A percentile compares a stretch with the other conserved stretches of the same genome.
phyloP scores from a whole-genome alignment of 2,113 vertebrate genomes.

The Centropus bengalensis region DNA sequence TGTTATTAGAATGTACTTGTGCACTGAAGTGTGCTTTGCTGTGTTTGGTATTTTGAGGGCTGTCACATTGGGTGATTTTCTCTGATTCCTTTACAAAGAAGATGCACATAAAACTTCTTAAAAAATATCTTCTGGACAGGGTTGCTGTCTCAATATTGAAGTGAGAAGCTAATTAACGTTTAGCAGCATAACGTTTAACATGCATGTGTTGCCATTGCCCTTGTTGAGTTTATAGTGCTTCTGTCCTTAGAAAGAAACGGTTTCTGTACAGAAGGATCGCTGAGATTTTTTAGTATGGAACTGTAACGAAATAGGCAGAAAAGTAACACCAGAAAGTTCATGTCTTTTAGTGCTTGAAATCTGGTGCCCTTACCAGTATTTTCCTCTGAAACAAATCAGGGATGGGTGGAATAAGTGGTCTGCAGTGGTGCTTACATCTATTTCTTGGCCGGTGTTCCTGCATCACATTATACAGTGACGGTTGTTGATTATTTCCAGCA shows the following conservation, averaged over 20 bases:
- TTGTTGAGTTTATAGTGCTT: neutral
- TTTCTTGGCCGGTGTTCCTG: neutral
- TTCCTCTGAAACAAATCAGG: neutral
- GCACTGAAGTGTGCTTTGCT: neutral
- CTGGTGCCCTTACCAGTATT: neutral
- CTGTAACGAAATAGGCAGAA: neutral
- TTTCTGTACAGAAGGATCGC: neutral
- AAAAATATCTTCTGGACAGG: neutral
- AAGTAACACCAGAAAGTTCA: neutral
- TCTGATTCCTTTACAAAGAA: neutral
- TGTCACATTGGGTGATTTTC: neutral
- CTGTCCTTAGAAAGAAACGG: neutral
- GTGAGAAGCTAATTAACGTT: neutral
- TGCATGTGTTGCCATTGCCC: accelerated
- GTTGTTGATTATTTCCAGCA: neutral
- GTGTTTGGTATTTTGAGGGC: neutral
- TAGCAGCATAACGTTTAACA: neutral
- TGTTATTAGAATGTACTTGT: accelerated
- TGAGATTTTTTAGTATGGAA: neutral
- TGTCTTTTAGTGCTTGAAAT: neutral
- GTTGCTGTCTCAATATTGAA: neutral
- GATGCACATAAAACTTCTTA: neutral
- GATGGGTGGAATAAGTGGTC: too few species aligned
- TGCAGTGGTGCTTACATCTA: neutral
- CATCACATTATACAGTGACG: neutral